Evolutionary conservation across 2,888 invertebrate genomes (phyloP).

Genomic region (Germaria angustata): DNA sequence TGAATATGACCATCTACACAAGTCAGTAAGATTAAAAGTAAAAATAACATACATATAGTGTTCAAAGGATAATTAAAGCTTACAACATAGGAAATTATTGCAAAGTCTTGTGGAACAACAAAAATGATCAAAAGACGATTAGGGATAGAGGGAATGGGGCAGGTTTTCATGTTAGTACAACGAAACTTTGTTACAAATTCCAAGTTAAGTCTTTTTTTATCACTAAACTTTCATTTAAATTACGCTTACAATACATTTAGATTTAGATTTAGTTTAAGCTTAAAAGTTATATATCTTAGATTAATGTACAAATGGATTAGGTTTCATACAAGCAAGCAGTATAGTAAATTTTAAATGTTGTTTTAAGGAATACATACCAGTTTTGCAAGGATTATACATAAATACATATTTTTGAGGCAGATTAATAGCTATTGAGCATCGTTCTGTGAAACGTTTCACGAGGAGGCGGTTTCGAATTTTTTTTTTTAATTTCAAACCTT

Average conservation of each 20-base stretch:
- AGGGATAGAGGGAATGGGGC: neutral
- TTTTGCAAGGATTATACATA: constrained; percentile 50
- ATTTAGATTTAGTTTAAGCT: constrained; percentile 32
- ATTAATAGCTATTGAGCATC: no score
- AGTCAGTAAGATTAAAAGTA: neutral
- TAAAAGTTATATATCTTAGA: neutral
- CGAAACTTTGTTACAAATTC: constrained; percentile 30
- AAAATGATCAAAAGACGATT: neutral
- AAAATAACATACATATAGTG: neutral
- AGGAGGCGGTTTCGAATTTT: no score
- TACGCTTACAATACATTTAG: constrained; percentile 59
- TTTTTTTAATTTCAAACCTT: no score
- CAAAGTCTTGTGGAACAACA: neutral
- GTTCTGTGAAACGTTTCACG: no score
- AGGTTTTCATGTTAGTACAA: neutral
- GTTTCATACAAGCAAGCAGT: constrained; percentile 37
- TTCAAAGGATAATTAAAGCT: neutral
- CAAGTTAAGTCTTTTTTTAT: neutral
- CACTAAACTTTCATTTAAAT: constrained; percentile 1
- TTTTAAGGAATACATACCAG: constrained; percentile 62
- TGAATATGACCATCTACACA: constrained; percentile 88
- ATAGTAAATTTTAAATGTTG: neutral
- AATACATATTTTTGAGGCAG: neutral
- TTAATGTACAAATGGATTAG: constrained; percentile 1
- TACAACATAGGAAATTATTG: neutral